These are phyloP conservation scores for Limnothrissa miodon DNA, from an alignment of 2,113 vertebrate genomes.

Conservation along the genomic window DNA sequence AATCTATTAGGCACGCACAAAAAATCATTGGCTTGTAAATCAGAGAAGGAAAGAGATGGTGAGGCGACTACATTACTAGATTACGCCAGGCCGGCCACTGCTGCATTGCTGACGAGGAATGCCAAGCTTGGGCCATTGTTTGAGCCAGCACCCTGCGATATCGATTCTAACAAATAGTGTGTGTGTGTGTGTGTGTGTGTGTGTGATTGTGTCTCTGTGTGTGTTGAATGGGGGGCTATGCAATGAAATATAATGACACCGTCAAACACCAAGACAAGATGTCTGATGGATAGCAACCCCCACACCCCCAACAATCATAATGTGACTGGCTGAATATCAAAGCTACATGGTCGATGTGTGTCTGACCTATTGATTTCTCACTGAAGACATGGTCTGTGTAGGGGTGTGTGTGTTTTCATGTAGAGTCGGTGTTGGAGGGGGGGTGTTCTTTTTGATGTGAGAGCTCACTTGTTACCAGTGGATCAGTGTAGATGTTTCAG, in stretches of 20 bases:
- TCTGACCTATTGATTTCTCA: background rate
- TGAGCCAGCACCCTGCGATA: background rate
- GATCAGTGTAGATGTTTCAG: background rate
- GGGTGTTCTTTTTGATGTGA: background rate
- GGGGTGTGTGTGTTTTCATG: background rate
- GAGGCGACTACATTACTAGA: slow-evolving; percentile 7
- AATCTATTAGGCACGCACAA: slow-evolving; percentile 40
- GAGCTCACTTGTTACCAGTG: background rate
- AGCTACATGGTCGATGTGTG: background rate
- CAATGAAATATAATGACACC: background rate
- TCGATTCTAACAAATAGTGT: background rate
- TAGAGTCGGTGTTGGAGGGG: background rate
- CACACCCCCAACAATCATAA: background rate
- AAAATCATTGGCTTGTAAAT: slow-evolving; percentile 53
- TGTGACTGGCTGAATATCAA: background rate
- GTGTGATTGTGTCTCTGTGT: background rate
- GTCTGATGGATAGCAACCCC: background rate
- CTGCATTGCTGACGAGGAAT: background rate
- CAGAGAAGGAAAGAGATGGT: slow-evolving; percentile 33
- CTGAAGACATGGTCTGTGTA: background rate
- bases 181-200: background rate
- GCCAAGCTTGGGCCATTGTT: background rate
- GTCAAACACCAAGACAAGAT: background rate
- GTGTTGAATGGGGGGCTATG: too few relatives aligned
- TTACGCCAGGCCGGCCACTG: background rate